Evolutionary conservation across 2,888 invertebrate genomes (phyloP), one percentile per base, ranked within the genome.

Genomic region (Dermolepida albohirtum): DNA sequence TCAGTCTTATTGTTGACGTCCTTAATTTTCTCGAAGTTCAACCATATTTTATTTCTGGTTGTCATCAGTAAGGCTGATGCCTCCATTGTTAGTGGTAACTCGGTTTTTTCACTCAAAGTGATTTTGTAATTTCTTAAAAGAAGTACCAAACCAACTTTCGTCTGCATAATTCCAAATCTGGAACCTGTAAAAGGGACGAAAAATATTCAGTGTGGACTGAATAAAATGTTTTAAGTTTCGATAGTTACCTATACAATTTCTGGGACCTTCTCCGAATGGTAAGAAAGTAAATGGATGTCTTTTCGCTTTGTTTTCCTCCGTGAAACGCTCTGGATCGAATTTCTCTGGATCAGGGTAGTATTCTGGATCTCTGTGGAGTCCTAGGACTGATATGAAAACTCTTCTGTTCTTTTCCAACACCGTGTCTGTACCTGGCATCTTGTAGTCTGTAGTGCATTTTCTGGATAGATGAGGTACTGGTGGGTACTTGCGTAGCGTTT

Each of bases 401-500:
- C 62, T 44, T 0, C 71, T 68, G 5, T 76, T 77, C 7, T 71
- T 73, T 10, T 76, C 73, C 10, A 78, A 43, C 1, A 69, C 47
- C 0, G 74, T 57, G 1, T 74, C 63, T 2, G 76, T 74, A 5
- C 69, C 74, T 0, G 77, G 76, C 16, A 79, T 64, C n/a, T 54
- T 50, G 67, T 77, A 77, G 5, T 75, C 72, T 16, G 71, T 69
- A 11, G 71, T 73, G 57, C 78, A 80, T 7, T 67, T 55, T 41
- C 78, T 72, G 14, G 76, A 76, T 2, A 78, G 69, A 6, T 74
- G 63, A 0, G 76, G 68, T 4, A 77, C 75, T 4, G 81, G 78
- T 1, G 83, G 80, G 67, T 79, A 79, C 49, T 79, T 75, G n/a
- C 83, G 72, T 14, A 83, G 70, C 0, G 81, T 79, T 74, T 83